Base-by-base conservation (phyloP, 2,888 invertebrate genomes). In the Erebia palarica region DNA sequence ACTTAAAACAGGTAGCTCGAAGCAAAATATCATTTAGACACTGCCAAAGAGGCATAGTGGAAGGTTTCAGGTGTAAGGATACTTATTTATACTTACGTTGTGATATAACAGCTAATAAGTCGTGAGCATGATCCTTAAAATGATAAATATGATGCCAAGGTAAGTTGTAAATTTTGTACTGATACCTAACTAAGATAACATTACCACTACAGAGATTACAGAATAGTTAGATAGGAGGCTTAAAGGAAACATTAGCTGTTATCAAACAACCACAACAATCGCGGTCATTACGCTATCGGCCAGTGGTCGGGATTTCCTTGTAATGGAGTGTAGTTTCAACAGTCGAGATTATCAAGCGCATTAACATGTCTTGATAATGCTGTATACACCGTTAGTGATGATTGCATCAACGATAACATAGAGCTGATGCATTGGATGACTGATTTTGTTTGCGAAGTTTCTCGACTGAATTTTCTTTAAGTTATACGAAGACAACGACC, bases 181-280 rank as follows among this genome's bases (percentile, higher is more conserved):
- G n/a, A 1, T 51, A 51, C 51, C 14, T 51, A 14, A 51, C 7
- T 51, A 51, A 51, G 51, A n/a, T 51, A 51, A n/a, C n/a, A 51
- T n/a, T 51, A 51, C 10, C 47, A 47, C 47, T 10, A 16, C 18
- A 55, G 55, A 55, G 55, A 55, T 55, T 18, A 61, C 44, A 18
- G 42, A 57, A 21, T 21, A 16, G 10, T 60, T 16, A 16, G 42
- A 63, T 47, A 49, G 21, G 47, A 44, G 47, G 47, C 21, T 47
- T 18, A 61, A 21, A 61, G 63, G 49, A 63, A 63, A 63, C 63
- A 47, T 49, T 21, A 21, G 63, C 18, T 49, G 63, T 63, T 63
- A 63, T 21, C 63, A 49, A 49, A 49, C 49, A 63, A 49, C 63
- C 63, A 21, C 63, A 63, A 63, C 63, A 63, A 61, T 63, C 14